A percentile compares a stretch with the other conserved stretches of the same genome.
Conservation (phyloP, 2,888 invertebrate species). For the Drosophila suboccidentalis region DNA sequence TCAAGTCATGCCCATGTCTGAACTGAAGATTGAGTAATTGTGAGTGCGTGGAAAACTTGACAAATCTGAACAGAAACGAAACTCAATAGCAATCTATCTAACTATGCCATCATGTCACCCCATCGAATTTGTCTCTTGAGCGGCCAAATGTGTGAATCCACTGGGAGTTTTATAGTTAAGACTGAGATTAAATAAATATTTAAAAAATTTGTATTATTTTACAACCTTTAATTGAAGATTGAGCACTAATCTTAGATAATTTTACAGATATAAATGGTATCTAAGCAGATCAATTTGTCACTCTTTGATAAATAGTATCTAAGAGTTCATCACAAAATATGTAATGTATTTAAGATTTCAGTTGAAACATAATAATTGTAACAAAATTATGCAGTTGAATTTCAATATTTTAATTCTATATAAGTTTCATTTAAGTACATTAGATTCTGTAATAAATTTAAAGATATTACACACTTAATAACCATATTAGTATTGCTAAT, state of each 20-base stretch:
- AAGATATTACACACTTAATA: no score
- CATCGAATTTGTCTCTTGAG: slow-evolving; percentile 9
- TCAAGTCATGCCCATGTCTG: slow-evolving; percentile 27
- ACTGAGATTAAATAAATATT: neutral
- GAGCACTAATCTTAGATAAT: neutral
- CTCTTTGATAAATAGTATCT: neutral
- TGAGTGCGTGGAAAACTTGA: slow-evolving; percentile 34
- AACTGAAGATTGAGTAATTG: slow-evolving; percentile 55
- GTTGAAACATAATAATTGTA: no score
- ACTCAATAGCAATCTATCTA: slow-evolving; percentile 9
- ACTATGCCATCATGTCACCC: slow-evolving; percentile 16
- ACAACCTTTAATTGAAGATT: neutral
- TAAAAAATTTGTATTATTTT: neutral
- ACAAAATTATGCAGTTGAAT: no score
- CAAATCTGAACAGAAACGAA: slow-evolving; percentile 19
- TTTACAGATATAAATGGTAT: neutral
- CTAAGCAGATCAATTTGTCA: neutral
- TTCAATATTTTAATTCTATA: no score
- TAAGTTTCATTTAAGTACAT: no score
- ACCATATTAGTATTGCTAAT: no score
- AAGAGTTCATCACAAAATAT: no score
- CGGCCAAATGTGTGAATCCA: neutral
- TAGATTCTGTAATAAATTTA: no score
- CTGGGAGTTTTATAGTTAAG: neutral
- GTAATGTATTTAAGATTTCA: neutral